Conservation (phyloP, 2,797 vertebrate genomes). For the Sebastes nivosus region DNA sequence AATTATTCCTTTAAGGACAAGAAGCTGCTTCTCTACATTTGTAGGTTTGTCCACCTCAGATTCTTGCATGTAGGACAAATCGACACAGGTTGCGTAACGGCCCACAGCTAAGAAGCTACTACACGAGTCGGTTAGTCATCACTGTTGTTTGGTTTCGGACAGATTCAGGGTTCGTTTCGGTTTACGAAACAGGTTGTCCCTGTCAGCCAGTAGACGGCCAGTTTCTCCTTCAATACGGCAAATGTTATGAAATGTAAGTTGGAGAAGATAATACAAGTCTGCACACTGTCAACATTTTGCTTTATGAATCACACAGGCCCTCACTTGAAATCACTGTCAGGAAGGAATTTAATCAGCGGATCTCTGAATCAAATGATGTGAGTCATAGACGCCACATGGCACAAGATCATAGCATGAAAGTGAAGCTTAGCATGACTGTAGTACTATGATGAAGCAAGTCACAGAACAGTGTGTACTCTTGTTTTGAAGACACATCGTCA, state of each 20-base stretch:
- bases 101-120: background rate
- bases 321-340: constrained; percentile 40
- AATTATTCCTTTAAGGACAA: background rate
- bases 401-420: constrained; percentile 21
- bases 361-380: constrained; percentile 16
- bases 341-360: constrained; percentile 46
- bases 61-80: background rate
- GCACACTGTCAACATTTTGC: background rate
- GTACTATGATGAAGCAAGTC: constrained; percentile 4
- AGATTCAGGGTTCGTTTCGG: background rate
- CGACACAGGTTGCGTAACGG: constrained; percentile 9
- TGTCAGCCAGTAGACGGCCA: background rate
- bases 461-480: constrained; percentile 13
- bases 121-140: background rate
- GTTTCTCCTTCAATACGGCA: background rate
- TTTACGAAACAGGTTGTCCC: background rate
- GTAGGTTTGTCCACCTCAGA: background rate
- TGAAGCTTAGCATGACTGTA: background rate
- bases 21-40: background rate
- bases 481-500: background rate
- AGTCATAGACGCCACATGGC: constrained; percentile 38
- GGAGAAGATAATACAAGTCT: constrained; percentile 3
- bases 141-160: background rate
- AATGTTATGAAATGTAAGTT: background rate
- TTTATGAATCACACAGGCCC: constrained; percentile 29